phyloP scores from a whole-genome alignment of 2,888 invertebrate genomes.

The Lycocerus yunnanus region DNA sequence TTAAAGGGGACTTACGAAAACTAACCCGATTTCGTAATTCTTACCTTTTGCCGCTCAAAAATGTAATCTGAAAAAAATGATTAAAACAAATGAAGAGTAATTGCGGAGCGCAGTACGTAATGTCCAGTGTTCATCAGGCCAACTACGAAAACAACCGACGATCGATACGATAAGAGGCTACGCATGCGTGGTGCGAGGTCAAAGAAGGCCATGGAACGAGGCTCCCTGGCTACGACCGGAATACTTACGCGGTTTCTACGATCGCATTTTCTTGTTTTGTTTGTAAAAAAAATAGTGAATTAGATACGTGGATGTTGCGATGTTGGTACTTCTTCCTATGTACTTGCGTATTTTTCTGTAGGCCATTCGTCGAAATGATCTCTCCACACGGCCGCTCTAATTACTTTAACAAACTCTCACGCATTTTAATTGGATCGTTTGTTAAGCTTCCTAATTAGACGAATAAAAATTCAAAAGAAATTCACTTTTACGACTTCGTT shows the following conservation, averaged over 20 bases:
- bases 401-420: background rate
- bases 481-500: background rate
- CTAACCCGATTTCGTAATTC: background rate
- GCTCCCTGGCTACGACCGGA: conserved; percentile 11
- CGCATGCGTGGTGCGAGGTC: conserved; percentile 35
- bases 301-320: too few relatives aligned
- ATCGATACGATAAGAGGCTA: conserved; percentile 38
- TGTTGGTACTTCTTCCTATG: conserved; percentile 3
- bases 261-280: conserved; percentile 14
- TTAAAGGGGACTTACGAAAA: conserved; percentile 1
- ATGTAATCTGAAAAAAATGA: background rate
- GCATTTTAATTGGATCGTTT: conserved; percentile 14
- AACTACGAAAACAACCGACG: conserved; percentile 38
- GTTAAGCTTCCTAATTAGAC: background rate
- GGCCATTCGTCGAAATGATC: conserved; percentile 1
- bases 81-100: background rate
- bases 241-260: conserved; percentile 16
- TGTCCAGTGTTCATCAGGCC: conserved; percentile 27
- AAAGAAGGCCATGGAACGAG: conserved; percentile 33
- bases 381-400: background rate
- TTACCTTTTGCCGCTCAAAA: background rate
- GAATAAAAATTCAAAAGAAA: background rate
- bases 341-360: conserved; percentile 1
- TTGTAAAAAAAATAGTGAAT: background rate
- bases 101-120: background rate